Conservation (phyloP, 2,797 vertebrate species). For the Tinamus major region DNA sequence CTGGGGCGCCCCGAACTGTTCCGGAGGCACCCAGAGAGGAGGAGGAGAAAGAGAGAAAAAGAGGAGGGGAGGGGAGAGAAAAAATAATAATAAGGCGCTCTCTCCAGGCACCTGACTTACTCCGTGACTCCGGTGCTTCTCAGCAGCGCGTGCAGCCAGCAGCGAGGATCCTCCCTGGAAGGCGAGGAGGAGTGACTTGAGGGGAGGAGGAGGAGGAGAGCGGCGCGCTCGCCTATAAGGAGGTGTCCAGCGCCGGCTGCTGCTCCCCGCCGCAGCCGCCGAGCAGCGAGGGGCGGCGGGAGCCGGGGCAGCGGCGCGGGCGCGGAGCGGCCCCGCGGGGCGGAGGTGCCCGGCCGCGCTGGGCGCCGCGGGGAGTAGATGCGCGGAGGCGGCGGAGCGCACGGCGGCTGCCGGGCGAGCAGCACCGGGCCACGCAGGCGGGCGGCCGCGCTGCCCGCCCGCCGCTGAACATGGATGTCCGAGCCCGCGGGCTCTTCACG, state of each 20-base stretch:
- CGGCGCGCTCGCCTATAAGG: constrained; percentile 77
- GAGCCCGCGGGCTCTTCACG: constrained; percentile 55
- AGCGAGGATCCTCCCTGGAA: constrained; percentile 73
- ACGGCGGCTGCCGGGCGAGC: constrained; percentile 6
- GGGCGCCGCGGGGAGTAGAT: constrained; percentile 75
- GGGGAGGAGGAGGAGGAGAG: constrained; percentile 76
- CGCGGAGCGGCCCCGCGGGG: neutral
- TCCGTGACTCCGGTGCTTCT: constrained; percentile 53
- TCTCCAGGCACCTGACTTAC: constrained; percentile 18
- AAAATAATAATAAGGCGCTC: neutral
- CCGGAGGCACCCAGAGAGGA: neutral
- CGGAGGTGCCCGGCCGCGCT: neutral
- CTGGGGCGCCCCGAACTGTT: neutral
- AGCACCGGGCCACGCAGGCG: constrained; percentile 36
- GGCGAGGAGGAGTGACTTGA: constrained; percentile 73
- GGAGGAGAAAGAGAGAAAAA: accelerated
- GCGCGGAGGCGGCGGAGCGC: neutral
- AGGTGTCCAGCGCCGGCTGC: constrained; percentile 65
- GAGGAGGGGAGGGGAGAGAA: neutral
- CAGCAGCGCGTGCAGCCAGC: constrained; percentile 48
- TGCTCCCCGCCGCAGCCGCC: constrained; percentile 40
- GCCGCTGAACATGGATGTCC: constrained; percentile 74
- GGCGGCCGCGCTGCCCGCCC: neutral
- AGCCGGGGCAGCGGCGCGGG: neutral
- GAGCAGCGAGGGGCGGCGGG: constrained; percentile 14